These are phyloP conservation scores for Menidia menidia DNA, from an alignment of 2,797 vertebrate genomes.

Conservation along the genomic window DNA sequence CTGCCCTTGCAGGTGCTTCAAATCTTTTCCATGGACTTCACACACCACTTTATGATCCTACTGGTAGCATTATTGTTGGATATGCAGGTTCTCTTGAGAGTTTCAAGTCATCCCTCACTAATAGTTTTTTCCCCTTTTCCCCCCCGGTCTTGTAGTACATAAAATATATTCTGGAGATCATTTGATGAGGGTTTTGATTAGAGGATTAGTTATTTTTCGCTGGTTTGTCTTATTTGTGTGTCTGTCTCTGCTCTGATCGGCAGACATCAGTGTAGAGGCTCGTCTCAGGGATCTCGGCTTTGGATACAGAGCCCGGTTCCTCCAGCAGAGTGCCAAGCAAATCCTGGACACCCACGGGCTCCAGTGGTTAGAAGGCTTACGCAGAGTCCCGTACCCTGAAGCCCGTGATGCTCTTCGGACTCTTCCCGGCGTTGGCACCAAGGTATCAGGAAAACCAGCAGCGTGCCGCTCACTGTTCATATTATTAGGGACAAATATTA, in stretches of 20 bases:
- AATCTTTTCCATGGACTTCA: not conserved
- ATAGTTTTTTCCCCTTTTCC: not conserved
- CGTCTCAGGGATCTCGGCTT: slow-evolving; percentile 89
- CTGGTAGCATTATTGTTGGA: not conserved
- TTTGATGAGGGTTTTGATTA: too few relatives aligned
- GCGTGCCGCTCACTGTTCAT: not conserved
- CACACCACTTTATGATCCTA: not conserved
- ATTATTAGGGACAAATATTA: not conserved
- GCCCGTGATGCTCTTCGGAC: slow-evolving; percentile 86
- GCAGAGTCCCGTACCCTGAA: slow-evolving; percentile 80
- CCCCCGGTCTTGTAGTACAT: too few relatives aligned
- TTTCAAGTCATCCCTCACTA: not conserved
- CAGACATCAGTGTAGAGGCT: slow-evolving; percentile 85
- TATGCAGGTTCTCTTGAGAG: not conserved
- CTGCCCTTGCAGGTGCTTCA: slow-evolving; percentile 84
- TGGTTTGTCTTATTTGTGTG: not conserved
- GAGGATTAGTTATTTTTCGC: not conserved
- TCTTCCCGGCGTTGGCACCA: slow-evolving; percentile 91
- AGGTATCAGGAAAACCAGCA: slow-evolving; percentile 83
- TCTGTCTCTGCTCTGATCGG: slow-evolving; percentile 23
- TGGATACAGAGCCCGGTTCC: slow-evolving; percentile 92
- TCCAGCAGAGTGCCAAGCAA: slow-evolving; percentile 86
- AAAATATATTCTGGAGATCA: too few relatives aligned
- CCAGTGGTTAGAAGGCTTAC: slow-evolving; percentile 86
- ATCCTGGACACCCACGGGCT: slow-evolving; percentile 81